A percentile compares a stretch with the other conserved stretches of the same genome.
Evolutionary conservation across 2,888 invertebrate genomes (phyloP).

Genomic region (Chironomus tentans): DNA sequence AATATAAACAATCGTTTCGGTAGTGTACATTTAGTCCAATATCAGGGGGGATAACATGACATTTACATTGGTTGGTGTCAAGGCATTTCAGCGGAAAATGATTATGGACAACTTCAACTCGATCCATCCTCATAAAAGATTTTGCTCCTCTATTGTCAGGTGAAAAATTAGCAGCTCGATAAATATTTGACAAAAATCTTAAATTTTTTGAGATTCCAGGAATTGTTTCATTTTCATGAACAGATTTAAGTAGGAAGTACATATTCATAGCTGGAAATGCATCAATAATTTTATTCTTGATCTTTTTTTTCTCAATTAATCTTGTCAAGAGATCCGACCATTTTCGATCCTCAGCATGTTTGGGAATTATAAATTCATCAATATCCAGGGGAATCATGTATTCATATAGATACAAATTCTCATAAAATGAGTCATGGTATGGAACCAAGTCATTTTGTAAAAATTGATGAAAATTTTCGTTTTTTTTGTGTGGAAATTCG

Average conservation of each 20-base stretch:
- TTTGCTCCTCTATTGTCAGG: neutral
- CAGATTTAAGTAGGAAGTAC: neutral
- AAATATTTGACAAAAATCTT: neutral
- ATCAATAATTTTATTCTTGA: neutral
- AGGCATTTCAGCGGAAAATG: slow-evolving; percentile 2
- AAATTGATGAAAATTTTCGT: neutral
- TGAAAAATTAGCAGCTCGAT: neutral
- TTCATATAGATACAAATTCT: neutral
- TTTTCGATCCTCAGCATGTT: neutral
- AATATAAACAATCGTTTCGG: neutral
- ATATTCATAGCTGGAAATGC: neutral
- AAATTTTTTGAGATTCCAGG: neutral
- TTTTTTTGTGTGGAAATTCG: neutral
- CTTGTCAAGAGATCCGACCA: neutral
- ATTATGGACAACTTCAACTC: neutral
- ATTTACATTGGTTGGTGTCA: neutral
- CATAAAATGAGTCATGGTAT: neutral
- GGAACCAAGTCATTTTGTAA: neutral
- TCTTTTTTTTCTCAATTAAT: neutral
- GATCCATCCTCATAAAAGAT: neutral
- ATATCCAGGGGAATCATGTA: neutral
- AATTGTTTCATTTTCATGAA: neutral
- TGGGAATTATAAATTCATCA: slow-evolving; percentile 7
- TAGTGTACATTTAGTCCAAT: neutral
- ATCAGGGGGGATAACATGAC: neutral